Percentiles rank a stretch among this genome's conserved stretches.
Evolutionary conservation across 2,113 vertebrate species (phyloP).

Genomic region (Podarcis cretensis): DNA sequence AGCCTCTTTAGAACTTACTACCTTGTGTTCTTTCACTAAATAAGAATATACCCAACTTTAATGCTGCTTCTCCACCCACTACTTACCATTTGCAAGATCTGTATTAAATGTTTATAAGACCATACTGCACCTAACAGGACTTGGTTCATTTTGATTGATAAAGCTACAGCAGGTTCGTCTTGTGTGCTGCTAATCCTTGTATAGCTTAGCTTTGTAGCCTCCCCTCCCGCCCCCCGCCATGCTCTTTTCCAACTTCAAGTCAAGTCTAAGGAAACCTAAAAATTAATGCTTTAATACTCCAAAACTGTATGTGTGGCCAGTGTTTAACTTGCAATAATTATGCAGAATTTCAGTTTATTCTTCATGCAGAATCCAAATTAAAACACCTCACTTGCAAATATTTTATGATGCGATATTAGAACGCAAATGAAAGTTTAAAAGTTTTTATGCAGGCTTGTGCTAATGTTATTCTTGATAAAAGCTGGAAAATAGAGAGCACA

Average conservation of each 20-base stretch:
- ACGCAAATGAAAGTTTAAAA: neutral
- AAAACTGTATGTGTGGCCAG: neutral
- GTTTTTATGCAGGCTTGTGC: neutral
- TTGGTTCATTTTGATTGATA: neutral
- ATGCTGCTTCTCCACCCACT: neutral
- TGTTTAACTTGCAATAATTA: neutral
- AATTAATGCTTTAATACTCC: neutral
- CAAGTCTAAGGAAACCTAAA: neutral
- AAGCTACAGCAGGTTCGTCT: neutral
- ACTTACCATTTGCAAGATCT: neutral
- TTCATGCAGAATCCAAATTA: neutral
- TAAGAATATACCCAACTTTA: neutral
- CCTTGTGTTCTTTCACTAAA: neutral
- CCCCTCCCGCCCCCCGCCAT: too few relatives aligned
- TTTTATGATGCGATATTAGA: neutral
- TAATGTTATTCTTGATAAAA: neutral
- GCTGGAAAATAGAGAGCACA: neutral
- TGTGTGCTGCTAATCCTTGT: neutral
- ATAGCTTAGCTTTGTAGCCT: neutral
- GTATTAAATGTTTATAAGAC: neutral
- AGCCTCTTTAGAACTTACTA: neutral
- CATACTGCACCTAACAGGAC: neutral
- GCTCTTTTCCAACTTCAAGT: neutral
- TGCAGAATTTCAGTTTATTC: neutral
- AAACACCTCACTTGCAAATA: neutral